Evolutionary conservation across 2,113 vertebrate species (phyloP), one percentile per base, ranked within the genome.

Genomic region (human (Homo sapiens)): DNA sequence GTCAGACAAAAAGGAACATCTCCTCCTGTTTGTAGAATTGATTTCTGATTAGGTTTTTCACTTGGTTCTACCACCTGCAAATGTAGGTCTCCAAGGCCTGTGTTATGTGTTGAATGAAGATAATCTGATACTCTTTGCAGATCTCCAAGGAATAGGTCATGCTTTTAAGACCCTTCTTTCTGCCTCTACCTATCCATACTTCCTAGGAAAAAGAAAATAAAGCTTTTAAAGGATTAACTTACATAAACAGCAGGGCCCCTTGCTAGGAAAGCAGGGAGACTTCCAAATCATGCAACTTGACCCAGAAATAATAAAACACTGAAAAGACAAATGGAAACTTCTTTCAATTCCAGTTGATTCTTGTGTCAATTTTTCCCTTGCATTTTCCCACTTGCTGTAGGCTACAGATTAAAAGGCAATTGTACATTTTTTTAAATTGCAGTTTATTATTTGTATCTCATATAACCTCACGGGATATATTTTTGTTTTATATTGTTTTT

Each of bases 1-100:
- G 25, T 80, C 5, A 97, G n/a, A 96, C 55, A 8, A 78, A 90
- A 90, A 96, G 27, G 55, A 96, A 95, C 23, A 17, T 84, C 95
- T 96, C 25, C 4, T 96, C 18, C 43, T 96, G 14, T 25, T 98
- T 94, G 81, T 43, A 52, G 50, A 91, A 95, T 72, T 97, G 94
- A 94, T 96, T 98, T 97, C 52, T 96, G 13, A 73, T 95, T 96
- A 64, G 61, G 0, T 13, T 38, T 95, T 98, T 89, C 81, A 61
- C 76, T 90, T 79, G 92, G 6, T 91, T 97, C 82, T 97, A 80
- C 16, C 1, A 86, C 2, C 5, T 94, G 3, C 3, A 13, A n/a
- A 80, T 76, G 6, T 55, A 22, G 23, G 50, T 80, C 79, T 96
- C 40, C 38, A 9, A 17, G 38, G 5, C 43, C 78, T 73, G 18